phyloP scores from a whole-genome alignment of 2,113 vertebrate genomes.

The Melanocharis versteri region DNA sequence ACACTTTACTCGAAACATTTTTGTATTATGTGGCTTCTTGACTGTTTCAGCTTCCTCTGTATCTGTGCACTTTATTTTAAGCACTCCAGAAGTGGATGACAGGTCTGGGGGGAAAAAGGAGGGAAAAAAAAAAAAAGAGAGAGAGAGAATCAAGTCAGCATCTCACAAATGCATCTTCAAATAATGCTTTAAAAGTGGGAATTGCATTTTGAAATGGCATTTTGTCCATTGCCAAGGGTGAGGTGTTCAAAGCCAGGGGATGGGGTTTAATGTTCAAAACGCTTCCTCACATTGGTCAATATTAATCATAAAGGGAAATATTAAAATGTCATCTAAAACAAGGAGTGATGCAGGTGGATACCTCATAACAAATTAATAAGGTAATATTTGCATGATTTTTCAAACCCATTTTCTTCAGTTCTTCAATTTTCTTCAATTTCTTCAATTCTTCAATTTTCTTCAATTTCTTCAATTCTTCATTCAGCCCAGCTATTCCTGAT shows the following conservation, averaged over 20 bases:
- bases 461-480: not conserved
- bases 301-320: not conserved
- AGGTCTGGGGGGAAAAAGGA: constrained; percentile 52
- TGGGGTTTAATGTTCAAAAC: not conserved
- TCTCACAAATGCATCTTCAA: constrained; percentile 81
- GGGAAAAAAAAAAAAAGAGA: not conserved
- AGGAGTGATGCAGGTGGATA: not conserved
- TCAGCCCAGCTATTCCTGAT: not conserved
- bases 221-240: constrained; percentile 60
- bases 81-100: constrained; percentile 90
- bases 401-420: not conserved
- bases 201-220: constrained; percentile 78
- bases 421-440: no score
- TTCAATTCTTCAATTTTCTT: no score
- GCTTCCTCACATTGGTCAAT: not conserved
- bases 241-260: constrained; percentile 23
- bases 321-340: not conserved
- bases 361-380: not conserved
- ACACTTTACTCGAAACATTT: constrained; percentile 89
- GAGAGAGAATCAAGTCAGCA: constrained; percentile 70
- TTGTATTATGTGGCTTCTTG: constrained; percentile 87
- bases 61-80: constrained; percentile 92
- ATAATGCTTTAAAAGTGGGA: constrained; percentile 78
- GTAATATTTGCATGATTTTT: not conserved
- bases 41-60: constrained; percentile 84